Base-by-base conservation (phyloP, 2,888 invertebrate species). In the Zootermopsis nevadensis region DNA sequence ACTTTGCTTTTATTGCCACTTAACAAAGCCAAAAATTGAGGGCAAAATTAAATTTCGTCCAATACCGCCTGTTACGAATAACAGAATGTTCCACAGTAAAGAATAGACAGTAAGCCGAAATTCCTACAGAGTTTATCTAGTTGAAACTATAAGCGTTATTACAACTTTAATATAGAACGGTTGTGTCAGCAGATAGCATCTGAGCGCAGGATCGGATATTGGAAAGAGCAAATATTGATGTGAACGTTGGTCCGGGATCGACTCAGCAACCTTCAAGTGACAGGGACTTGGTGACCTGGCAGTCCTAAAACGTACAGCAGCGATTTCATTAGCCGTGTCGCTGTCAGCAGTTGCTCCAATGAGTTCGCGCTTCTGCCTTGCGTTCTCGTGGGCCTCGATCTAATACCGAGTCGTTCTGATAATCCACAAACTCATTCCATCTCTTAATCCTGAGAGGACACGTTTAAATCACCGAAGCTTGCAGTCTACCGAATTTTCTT, bases 201-300 rank as follows among this genome's bases (percentile, higher is more conserved):
- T n/a, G 60, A 60, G 60, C n/a, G 60, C n/a, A 2, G n/a, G 33
- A 31, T 31, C 69, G 69, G 69, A 69, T 69, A 69, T 69, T 31
- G 69, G 69, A 69, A 15, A 69, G 69, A 69, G 33, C 69, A 69
- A 69, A 69, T 69, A 69, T 69, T 69, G 69, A 69, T 69, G 69
- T 31, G 6, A 69, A 2, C 33, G 30, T 2, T 15, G 33, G 69
- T 33, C 69, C 69, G 69, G 69, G 69, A 33, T 69, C 69, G 2
- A 31, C 3, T 69, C 69, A 69, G 69, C 69, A 69, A 33, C 69
- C 31, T 69, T 1, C 69, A 69, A 31, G 33, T 69, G 69, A 69
- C 31, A 31, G 69, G 31, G 24, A 69, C 31, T 7, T 69, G 31
- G 69, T 69, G 31, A 69, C 69, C 33, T 69, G 33, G 69, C 33